phyloP scores from a whole-genome alignment of 2,888 invertebrate genomes.

The Campopleginae sp. region DNA sequence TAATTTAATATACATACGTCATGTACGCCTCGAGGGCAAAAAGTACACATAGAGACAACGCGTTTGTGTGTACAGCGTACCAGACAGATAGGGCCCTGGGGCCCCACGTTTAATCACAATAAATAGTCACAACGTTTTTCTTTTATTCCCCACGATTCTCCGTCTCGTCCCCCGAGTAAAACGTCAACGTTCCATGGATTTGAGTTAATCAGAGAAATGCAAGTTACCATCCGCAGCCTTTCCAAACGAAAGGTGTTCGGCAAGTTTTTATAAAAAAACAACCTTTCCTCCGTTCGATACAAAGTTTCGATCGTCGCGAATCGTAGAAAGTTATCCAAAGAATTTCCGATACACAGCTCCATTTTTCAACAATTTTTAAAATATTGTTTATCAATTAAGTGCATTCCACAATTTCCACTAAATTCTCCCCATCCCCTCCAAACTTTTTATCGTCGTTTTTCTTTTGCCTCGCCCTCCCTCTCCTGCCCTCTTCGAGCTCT shows the following conservation, averaged over 20 bases:
- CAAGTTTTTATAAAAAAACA: conserved; percentile 19
- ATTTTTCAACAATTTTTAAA: not conserved
- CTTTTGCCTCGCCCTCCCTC: not conserved
- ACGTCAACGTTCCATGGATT: conserved; percentile 21
- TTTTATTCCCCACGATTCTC: conserved; percentile 9
- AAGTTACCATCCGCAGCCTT: not conserved
- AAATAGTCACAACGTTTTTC: conserved; percentile 46
- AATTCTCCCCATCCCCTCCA: not conserved
- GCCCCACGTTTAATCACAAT: conserved; percentile 56
- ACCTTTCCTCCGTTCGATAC: not conserved
- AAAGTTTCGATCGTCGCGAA: not conserved
- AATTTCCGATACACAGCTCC: not conserved
- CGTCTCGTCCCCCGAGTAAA: conserved; percentile 19
- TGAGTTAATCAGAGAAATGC: not conserved
- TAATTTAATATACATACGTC: conserved; percentile 26
- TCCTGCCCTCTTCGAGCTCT: not conserved
- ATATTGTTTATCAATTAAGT: conserved; percentile 14
- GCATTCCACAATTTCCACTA: conserved; percentile 9
- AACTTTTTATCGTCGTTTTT: not conserved
- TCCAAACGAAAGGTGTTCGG: not conserved
- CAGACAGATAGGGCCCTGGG: conserved; percentile 48
- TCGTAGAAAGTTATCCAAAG: conserved; percentile 11
- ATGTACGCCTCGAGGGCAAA: conserved; percentile 34
- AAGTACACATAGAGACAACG: conserved; percentile 4
- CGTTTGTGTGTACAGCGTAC: not conserved